Base-by-base conservation (phyloP, 2,113 vertebrate species). In the Protomyctophum bolini region DNA sequence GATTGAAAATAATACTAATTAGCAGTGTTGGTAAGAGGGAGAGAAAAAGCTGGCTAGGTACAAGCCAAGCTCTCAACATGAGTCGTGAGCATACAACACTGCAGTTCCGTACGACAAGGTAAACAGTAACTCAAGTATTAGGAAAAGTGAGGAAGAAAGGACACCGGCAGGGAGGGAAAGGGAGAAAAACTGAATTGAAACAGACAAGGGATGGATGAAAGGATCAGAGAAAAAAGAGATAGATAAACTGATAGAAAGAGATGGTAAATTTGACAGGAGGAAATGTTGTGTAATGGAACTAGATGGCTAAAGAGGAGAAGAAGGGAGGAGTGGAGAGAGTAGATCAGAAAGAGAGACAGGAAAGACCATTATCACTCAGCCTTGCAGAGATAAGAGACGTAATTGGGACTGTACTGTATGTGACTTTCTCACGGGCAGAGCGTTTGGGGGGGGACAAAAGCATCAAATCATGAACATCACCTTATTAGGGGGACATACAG, bases 331-430 rank as follows among this genome's bases (percentile, higher is more conserved):
- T 15, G 14, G 15, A 45, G 62, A 46, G 62, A 71, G 58, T 47
- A 68, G 54, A 58, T 55, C 55, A 45, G 9, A 41, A n/a, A 46
- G 65, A 68, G 58, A 14, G 68, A 54, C 29, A 29, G 50, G 58
- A 59, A 68, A 54, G 60, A 60, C 54, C 54, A 80, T 82, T 66
- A 83, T 83, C 72, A 63, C 66, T 62, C 70, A 81, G 68, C 63
- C 80, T 63, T 71, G 70, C 81, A 70, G 14, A 84, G 88, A 87
- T 86, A 83, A 86, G 74, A 70, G 58, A 63, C 15, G 15, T 50
- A 69, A 70, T 67, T 33, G 67, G 33, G 51, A 21, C 66, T 48
- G 48, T 75, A 67, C 66, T 48, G 48, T 75, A 69, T 60, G 75
- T 28, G 57, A 41, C 70, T 77, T 84, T 87, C 83, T 81, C 86